Base-by-base conservation (phyloP, 1,140 invertebrate genomes). In the Ylistrum balloti region DNA sequence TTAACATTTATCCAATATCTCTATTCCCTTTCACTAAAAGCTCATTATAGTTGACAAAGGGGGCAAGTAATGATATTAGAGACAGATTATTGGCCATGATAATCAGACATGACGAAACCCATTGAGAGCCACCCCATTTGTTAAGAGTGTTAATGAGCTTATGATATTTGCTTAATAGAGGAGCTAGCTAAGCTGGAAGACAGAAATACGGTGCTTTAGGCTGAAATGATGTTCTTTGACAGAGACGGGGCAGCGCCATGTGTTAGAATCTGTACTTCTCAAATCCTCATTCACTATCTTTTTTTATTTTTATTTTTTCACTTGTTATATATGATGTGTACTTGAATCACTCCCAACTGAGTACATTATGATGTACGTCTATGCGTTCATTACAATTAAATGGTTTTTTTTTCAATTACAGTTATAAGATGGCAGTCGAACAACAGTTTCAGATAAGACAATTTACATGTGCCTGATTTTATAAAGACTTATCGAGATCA, bases 1-100 rank as follows among this genome's bases (percentile, higher is more conserved):
- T 88, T 88, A 91, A 88, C 88, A 91, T 91, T 85, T 91, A 91
- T 91, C 88, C 87, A 91, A 91, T 91, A 91, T 91, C 90, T 85
- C 87, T 32, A 88, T 91, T 91, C 86, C 90, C 88, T 91, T 91
- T 91, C 48, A 91, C 48, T 88, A 91, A 91, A 88, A 91, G 34
- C 90, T 91, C 90, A 88, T 91, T 91, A 91, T 87, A 74, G 88
- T 41, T 33, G 28, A 88, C 90, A 88, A 74, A 88, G 34, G 74
- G 85, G 87, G 33, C 87, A 13, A 88, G 85, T 87, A 91, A 91
- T 91, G 41, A 88, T 88, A 91, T 91, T 88, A 91, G 86, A 86
- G 38, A 48, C 34, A 88, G 90, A 48, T 89, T 89, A 89, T 89
- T 89, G 33, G 56, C 56, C 38, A 85, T 20, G 38, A 89, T 89